Percentiles rank a stretch among this genome's conserved stretches.
These are phyloP conservation scores for Caenorhabditis latens DNA, from an alignment of 1,140 invertebrate species.

Conservation along the genomic window DNA sequence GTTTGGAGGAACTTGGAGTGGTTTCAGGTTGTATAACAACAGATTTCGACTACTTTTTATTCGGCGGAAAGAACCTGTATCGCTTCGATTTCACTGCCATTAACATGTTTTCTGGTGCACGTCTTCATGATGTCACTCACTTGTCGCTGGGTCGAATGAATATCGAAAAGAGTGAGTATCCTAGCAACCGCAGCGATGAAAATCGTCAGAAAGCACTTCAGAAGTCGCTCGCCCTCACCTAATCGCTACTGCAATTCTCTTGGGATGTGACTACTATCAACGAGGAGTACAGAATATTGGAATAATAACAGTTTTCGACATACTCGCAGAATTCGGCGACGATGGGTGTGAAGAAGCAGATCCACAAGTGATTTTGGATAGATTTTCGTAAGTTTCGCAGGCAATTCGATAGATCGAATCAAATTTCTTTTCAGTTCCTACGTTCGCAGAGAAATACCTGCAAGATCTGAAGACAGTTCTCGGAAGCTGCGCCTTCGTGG, in stretches of 20 bases:
- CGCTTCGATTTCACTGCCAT: conserved; percentile 7
- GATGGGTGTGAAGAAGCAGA: conserved; percentile 62
- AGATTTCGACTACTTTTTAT: conserved; percentile 67
- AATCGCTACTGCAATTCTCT: conserved; percentile 62
- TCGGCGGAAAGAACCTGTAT: conserved; percentile 64
- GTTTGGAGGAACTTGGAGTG: conserved; percentile 43
- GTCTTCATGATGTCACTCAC: conserved; percentile 11
- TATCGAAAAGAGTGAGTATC: conserved; percentile 24
- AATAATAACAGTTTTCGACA: conserved; percentile 63
- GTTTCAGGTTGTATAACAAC: conserved; percentile 58
- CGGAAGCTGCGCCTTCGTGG: conserved; percentile 30
- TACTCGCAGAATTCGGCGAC: conserved; percentile 63
- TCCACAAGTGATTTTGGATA: conserved; percentile 63
- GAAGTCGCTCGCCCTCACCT: conserved; percentile 58
- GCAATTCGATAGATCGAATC: not conserved
- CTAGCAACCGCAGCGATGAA: no score
- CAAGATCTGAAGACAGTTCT: conserved; percentile 26
- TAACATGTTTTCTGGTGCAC: not conserved
- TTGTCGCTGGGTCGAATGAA: conserved; percentile 55
- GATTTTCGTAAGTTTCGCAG: conserved; percentile 56
- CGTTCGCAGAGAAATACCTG: conserved; percentile 39
- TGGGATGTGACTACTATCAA: conserved; percentile 65
- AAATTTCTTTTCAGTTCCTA: not conserved
- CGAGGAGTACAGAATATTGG: conserved; percentile 60
- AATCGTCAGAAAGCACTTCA: conserved; percentile 4